phyloP scores from a whole-genome alignment of 2,797 vertebrate genomes.

The Rhabdophis nuchalis region DNA sequence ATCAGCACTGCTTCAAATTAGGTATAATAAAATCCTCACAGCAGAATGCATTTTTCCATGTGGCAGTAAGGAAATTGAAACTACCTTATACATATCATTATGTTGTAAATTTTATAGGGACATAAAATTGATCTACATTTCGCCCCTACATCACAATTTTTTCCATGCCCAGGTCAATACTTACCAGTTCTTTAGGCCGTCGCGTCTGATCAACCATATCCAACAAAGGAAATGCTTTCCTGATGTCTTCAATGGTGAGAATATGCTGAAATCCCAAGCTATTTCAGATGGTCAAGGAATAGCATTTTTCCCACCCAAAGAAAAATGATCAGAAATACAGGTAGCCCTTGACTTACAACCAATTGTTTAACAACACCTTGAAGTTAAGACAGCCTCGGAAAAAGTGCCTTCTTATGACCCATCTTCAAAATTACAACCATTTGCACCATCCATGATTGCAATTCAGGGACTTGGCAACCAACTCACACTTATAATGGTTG shows the following conservation, averaged over 20 bases:
- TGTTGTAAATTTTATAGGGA: background rate
- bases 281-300: conserved; percentile 58
- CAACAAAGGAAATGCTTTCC: conserved; percentile 84
- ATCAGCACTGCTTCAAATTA: background rate
- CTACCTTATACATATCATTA: background rate
- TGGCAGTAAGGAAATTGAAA: background rate
- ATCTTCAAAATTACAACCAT: background rate
- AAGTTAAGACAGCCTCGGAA: background rate
- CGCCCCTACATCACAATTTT: background rate
- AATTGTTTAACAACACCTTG: background rate
- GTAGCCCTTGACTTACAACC: background rate
- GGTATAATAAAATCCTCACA: background rate
- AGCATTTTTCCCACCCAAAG: background rate
- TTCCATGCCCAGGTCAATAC: background rate
- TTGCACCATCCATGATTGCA: background rate
- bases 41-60: background rate
- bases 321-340: background rate
- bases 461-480: background rate
- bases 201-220: conserved; percentile 91
- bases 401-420: background rate
- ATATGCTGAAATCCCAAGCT: conserved; percentile 89
- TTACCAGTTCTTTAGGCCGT: conserved; percentile 83
- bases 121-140: background rate
- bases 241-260: conserved; percentile 85
- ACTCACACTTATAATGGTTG: background rate